Base-by-base conservation (phyloP, 2,797 vertebrate species). In the Liparis tanakae region DNA sequence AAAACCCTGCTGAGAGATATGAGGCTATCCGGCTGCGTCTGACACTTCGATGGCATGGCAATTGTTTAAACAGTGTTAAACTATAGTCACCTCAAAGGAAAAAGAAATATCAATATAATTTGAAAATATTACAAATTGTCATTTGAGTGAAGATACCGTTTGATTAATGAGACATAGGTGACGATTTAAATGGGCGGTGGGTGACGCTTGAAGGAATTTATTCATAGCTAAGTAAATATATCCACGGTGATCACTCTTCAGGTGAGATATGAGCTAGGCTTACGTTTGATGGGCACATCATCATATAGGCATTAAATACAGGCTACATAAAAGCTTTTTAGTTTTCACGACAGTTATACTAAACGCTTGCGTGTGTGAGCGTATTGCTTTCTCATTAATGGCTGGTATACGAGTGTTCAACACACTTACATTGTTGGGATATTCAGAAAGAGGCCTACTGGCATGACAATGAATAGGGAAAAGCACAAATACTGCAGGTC, bases 241-340 rank as follows among this genome's bases (percentile, higher is more conserved):
- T 74, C 81, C 3, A 61, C 17, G n/a, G n/a, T n/a, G n/a, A n/a
- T n/a, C n/a, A n/a, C n/a, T 65, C 51, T 62, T 13, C 10, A 61
- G 67, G 70, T 67, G 66, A 56, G 50, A 58, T 70, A 72, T 46
- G 67, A 79, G 48, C 22, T 14, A 0, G n/a, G 22, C 56, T 58
- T 34, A 33, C 51, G 67, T 65, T 67, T 79, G 56, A 80, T 59
- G 58, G 54, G 75, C 62, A 71, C 54, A 46, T 34, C 63, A n/a
- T 76, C 33, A 73, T 60, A 37, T 17, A 70, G 76, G 62, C 71
- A 88, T 87, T 84, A 81, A 79, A 78, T 20, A 67, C 37, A 50
- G 13, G 66, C 69, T 43, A 55, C 36, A 75, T 72, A 61, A 82
- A 87, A 62, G 33, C 48, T 34, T 82, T 87, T 74, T 65, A 61